These are phyloP conservation scores for Solenopsis fugax DNA, from an alignment of 1,140 invertebrate species.

Conservation along the genomic window DNA sequence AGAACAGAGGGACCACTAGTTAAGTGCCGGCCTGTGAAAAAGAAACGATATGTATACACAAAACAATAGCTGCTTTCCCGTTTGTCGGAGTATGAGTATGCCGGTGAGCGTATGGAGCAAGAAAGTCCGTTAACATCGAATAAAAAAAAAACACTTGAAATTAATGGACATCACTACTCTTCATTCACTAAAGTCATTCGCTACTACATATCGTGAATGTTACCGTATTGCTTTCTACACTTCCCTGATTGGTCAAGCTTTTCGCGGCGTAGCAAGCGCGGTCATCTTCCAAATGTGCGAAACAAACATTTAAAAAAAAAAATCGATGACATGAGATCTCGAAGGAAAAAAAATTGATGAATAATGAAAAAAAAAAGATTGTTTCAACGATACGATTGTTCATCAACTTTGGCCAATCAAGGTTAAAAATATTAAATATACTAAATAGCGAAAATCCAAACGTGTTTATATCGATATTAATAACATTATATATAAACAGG, in stretches of 20 bases:
- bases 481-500: constrained; percentile 81
- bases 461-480: constrained; percentile 75
- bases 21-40: constrained; percentile 78
- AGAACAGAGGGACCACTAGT: constrained; percentile 71
- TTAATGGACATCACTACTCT: constrained; percentile 72
- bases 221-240: constrained; percentile 68
- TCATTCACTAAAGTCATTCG: constrained; percentile 77
- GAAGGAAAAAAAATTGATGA: background rate
- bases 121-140: constrained; percentile 68
- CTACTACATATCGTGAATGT: constrained; percentile 70
- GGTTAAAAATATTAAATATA: constrained; percentile 75
- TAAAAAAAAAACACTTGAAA: constrained; percentile 50
- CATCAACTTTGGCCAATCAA: constrained; percentile 76
- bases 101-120: constrained; percentile 52
- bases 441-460: constrained; percentile 77
- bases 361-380: background rate
- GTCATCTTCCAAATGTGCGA: background rate
- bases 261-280: constrained; percentile 8
- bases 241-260: constrained; percentile 73
- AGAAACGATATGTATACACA: constrained; percentile 61
- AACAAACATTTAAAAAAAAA: background rate
- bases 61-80: constrained; percentile 46
- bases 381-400: background rate
- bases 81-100: constrained; percentile 47
- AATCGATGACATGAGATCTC: background rate